These are phyloP conservation scores for Eriosoma lanigerum DNA, from an alignment of 1,140 invertebrate genomes.

Conservation along the genomic window DNA sequence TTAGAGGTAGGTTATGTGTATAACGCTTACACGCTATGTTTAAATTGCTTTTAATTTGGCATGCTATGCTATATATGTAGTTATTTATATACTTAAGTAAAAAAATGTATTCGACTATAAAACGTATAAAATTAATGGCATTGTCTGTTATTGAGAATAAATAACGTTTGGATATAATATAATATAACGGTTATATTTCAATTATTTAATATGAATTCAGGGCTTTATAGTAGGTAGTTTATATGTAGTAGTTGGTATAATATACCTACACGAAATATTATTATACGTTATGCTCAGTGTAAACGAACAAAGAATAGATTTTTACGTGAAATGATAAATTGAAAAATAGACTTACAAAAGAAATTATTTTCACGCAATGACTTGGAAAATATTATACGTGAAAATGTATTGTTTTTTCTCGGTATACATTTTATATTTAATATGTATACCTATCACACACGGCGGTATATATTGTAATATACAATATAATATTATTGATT, in stretches of 20 bases:
- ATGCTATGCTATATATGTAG: background rate
- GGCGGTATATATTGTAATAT: background rate
- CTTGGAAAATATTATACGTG: conserved; percentile 8
- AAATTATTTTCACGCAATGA: conserved; percentile 43
- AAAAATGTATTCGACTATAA: background rate
- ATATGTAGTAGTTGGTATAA: background rate
- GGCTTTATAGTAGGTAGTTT: background rate
- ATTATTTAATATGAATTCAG: conserved; percentile 4
- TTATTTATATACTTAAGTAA: background rate
- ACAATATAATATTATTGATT: background rate
- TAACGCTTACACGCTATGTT: background rate
- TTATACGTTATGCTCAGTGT: conserved; percentile 16
- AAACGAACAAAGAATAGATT: conserved; percentile 14
- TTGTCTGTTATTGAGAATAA: conserved; percentile 1
- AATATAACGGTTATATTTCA: conserved; percentile 40
- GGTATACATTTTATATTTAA: no score
- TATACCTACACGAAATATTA: background rate
- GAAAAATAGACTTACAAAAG: conserved; percentile 26
- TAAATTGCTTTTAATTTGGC: background rate
- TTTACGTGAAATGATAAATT: conserved; percentile 38
- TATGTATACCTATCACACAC: no score
- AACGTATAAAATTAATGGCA: conserved; percentile 17
- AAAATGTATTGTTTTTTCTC: conserved; percentile 8
- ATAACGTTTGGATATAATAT: conserved; percentile 33
- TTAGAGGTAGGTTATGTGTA: no score